Evolutionary conservation across 64 coral and sea anemone genomes (phyloP).

Genomic region (Trachythela sp.): DNA sequence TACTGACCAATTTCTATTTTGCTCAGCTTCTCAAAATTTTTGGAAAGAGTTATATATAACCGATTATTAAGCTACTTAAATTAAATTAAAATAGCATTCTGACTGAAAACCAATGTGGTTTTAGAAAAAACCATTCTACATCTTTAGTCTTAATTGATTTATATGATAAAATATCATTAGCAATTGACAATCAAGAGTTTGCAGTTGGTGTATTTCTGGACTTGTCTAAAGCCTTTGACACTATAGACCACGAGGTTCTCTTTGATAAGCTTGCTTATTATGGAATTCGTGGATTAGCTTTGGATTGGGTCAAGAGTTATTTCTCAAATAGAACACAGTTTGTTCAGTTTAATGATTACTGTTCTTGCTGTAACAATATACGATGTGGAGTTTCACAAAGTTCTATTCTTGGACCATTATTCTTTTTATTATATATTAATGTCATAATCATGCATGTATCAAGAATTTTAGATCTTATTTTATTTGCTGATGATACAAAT

Average conservation of each 20-base stretch:
- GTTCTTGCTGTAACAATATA: not conserved
- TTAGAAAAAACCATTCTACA: not conserved
- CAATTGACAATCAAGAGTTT: not conserved
- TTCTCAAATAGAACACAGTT: conserved; percentile 4
- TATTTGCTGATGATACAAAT: too few relatives aligned
- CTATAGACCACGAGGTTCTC: not conserved
- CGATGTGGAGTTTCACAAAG: not conserved
- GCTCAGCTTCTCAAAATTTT: not conserved
- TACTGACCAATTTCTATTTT: not conserved
- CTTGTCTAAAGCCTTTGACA: not conserved
- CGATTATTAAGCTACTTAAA: not conserved
- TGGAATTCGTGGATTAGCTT: conserved; percentile 15
- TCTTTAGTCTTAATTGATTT: not conserved
- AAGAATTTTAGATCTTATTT: too few relatives aligned
- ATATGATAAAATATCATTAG: not conserved
- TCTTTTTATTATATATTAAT: too few relatives aligned
- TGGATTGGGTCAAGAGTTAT: not conserved
- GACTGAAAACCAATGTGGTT: not conserved
- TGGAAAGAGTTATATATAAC: conserved; percentile 6
- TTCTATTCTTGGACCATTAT: too few relatives aligned
- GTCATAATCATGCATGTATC: too few relatives aligned
- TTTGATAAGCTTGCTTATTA: conserved; percentile 1
- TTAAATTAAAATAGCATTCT: not conserved
- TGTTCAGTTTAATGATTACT: conserved; percentile 11
- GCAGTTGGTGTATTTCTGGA: not conserved